A percentile compares a stretch with the other conserved stretches of the same genome.
phyloP scores from a whole-genome alignment of 2,888 invertebrate species.

The Lepetodrilus schrolli region DNA sequence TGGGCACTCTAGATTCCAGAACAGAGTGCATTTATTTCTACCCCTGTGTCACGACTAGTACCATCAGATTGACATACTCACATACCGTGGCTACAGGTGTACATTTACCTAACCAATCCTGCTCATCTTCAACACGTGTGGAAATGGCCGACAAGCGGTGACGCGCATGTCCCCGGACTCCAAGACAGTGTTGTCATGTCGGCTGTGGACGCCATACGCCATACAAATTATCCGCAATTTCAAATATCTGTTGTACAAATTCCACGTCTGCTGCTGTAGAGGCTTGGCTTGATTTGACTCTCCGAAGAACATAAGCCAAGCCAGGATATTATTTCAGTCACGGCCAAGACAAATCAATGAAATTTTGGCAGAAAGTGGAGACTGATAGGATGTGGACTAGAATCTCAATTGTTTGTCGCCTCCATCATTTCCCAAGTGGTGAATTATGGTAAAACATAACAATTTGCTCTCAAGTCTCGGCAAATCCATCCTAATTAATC shows the following conservation, averaged over 20 bases:
- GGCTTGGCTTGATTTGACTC: not conserved
- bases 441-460: constrained; percentile 3
- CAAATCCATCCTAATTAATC: constrained; percentile 13
- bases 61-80: too few relatives aligned
- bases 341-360: not conserved
- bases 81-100: too few relatives aligned
- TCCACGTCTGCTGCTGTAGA: not conserved
- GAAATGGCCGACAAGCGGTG: too few relatives aligned
- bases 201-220: too few relatives aligned
- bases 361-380: constrained; percentile 15
- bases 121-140: too few relatives aligned
- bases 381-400: constrained; percentile 1
- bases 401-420: constrained; percentile 6
- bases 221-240: constrained; percentile 5
- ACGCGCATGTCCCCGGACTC: too few relatives aligned
- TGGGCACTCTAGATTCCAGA: too few relatives aligned
- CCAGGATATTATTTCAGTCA: constrained; percentile 22
- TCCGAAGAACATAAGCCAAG: not conserved
- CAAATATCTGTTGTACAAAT: not conserved
- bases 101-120: too few relatives aligned
- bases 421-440: not conserved
- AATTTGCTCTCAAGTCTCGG: not conserved
- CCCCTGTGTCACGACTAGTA: too few relatives aligned
- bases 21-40: too few relatives aligned
- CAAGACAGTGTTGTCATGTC: too few relatives aligned